Evolutionary conservation across 1,140 invertebrate species (phyloP), one percentile per base, ranked within the genome.

Genomic region (Mactra quadrangularis): DNA sequence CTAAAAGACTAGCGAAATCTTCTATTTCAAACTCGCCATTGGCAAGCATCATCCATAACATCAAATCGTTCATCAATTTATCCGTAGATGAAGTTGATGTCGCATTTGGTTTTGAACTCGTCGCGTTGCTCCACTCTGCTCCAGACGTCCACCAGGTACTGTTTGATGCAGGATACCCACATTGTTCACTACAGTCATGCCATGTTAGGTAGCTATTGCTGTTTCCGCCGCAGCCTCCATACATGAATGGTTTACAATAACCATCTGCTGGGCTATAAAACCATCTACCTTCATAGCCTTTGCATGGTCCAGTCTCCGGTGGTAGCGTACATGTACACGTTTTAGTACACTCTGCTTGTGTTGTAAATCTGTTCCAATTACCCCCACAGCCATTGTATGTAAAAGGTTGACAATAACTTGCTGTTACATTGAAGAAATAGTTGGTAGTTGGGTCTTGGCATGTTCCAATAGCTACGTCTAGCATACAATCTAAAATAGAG

Each of bases 341-440:
- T 31, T 35, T 81, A 9, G 59, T 52, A 31, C 79, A 82, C 17
- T 62, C 35, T n/a, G 64, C 15, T 2, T 22, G 29, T 9, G 68
- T 47, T 27, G 13, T 33, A 45, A 95, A 95, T 82, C 94, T 94
- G 87, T 95, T 95, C 35, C 91, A 90, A 87, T 94, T 94, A 50
- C 94, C 94, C 13, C 88, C 89, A 84, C 94, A 95, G 33, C 94
- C 94, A 25, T 94, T 94, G 85, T 93, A 95, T 53, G 93, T 90
- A 87, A 95, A 95, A 62, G 92, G 86, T 87, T 94, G 90, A 84
- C 94, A 95, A 62, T 86, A 41, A n/a, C 86, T 87, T 29, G 88
- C 87, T 27, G 83, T 86, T 7, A 87, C 55, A 77, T 94, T 93
- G 90, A 92, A 95, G 85, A 90, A 93, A 87, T 91, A 95, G 3